Evolutionary conservation across 1,140 invertebrate species (phyloP), one percentile per base, ranked within the genome.

Genomic region (Mesaphorura yosii): DNA sequence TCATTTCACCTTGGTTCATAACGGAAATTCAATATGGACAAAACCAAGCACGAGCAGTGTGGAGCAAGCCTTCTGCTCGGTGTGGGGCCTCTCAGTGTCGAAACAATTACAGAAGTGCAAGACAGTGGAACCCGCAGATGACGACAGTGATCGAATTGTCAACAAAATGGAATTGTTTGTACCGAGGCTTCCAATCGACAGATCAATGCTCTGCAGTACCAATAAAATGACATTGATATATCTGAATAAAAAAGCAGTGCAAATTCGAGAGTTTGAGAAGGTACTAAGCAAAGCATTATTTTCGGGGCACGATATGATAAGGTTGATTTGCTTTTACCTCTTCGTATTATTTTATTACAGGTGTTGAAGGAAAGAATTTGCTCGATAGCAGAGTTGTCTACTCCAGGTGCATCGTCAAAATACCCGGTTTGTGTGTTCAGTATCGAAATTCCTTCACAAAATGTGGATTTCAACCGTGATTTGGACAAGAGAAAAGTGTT

Each of bases 201-300:
- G 45, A 40, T 55, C 64, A 46, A 44, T 75, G 47, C 65, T 61
- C 58, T 64, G 67, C 62, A 60, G 61, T 58, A 17, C 46, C 47
- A 41, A 57, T 53, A 48, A 71, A 69, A 52, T 64, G 65, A 52
- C 65, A 60, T 69, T 74, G 60, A 51, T 70, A 38, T 67, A 67
- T 57, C 68, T 81, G 4, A 83, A 82, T 65, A 69, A 72, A 50
- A 65, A 79, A 62, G 76, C 77, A 34, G 72, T 83, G 20, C 65
- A 66, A 48, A 64, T 75, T 25, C 78, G 76, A 59, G 68, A 74
- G 52, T 66, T 79, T 50, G 72, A 77, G 65, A 78, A 78, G 71
- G 77, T 80, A n/a, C n/a, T n/a, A n/a, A n/a, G n/a, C n/a, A n/a
- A n/a, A n/a, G n/a, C n/a, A n/a, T n/a, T n/a, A n/a, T 64, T 29